These are phyloP conservation scores for Rhinichthys klamathensis DNA, from an alignment of 2,113 vertebrate genomes.

Conservation along the genomic window DNA sequence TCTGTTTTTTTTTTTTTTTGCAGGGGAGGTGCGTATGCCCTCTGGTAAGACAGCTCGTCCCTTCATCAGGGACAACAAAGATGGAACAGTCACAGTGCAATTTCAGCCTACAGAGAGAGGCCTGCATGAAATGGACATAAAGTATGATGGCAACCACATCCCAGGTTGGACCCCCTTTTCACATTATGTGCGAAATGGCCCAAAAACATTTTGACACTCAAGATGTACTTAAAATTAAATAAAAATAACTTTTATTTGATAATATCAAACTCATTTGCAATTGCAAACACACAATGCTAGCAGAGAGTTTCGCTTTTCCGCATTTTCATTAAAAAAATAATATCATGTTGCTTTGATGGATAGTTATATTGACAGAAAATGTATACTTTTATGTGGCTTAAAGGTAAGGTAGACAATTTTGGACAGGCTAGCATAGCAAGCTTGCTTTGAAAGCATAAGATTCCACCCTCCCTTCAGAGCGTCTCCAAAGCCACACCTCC, in stretches of 20 bases:
- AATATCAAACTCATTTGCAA: background rate
- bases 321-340: no score
- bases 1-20: conserved; percentile 28
- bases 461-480: no score
- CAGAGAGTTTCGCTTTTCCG: background rate
- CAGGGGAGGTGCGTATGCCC: conserved; percentile 96
- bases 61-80: conserved; percentile 92
- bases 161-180: conserved; percentile 76
- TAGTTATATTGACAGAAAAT: background rate
- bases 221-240: background rate
- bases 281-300: background rate
- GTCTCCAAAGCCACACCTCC: no score
- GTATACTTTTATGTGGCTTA: background rate
- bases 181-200: background rate
- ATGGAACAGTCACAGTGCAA: conserved; percentile 92
- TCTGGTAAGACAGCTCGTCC: conserved; percentile 90
- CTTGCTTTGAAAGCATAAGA: no score
- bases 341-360: no score
- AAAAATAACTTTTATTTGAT: background rate
- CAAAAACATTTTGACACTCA: background rate
- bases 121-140: conserved; percentile 97
- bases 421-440: no score
- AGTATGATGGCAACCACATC: conserved; percentile 95
- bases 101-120: conserved; percentile 90
- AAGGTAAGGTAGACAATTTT: no score